Percentiles rank a stretch among this genome's conserved stretches.
Evolutionary conservation across 1,140 invertebrate genomes (phyloP).

Genomic region (Steinernema feltiae): DNA sequence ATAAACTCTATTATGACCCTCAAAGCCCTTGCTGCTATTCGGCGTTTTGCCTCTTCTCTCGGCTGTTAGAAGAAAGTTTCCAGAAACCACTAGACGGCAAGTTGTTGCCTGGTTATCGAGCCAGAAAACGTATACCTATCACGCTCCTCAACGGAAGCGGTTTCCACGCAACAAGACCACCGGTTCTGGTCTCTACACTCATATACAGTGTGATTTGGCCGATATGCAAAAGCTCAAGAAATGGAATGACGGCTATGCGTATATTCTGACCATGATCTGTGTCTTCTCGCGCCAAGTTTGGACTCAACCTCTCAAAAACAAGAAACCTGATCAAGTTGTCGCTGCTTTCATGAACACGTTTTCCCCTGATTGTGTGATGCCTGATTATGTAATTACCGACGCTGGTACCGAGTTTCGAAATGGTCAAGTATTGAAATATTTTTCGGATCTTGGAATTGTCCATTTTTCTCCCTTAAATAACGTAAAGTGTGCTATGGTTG

Average conservation of each 20-base stretch:
- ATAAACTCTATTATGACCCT: neutral
- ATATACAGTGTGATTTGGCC: neutral
- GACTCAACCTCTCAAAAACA: neutral
- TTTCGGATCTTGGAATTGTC: neutral
- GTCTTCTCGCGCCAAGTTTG: neutral
- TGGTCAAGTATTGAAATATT: neutral
- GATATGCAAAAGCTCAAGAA: neutral
- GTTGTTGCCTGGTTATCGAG: no score
- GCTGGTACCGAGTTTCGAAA: neutral
- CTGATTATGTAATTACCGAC: neutral
- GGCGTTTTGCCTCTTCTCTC: neutral
- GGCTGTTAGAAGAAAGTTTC: neutral
- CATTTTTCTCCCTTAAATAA: neutral
- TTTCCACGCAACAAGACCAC: neutral
- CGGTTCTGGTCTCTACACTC: neutral
- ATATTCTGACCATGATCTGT: neutral
- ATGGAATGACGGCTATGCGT: neutral
- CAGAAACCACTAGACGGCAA: no score
- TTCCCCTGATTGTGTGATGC: neutral
- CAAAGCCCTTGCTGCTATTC: neutral
- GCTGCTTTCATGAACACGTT: no score
- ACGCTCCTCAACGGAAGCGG: no score
- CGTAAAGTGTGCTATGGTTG: neutral
- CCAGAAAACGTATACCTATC: no score
- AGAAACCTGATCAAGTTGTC: neutral